These are phyloP conservation scores for Illadopsis cleaveri DNA, from an alignment of 2,113 vertebrate genomes.

Conservation along the genomic window DNA sequence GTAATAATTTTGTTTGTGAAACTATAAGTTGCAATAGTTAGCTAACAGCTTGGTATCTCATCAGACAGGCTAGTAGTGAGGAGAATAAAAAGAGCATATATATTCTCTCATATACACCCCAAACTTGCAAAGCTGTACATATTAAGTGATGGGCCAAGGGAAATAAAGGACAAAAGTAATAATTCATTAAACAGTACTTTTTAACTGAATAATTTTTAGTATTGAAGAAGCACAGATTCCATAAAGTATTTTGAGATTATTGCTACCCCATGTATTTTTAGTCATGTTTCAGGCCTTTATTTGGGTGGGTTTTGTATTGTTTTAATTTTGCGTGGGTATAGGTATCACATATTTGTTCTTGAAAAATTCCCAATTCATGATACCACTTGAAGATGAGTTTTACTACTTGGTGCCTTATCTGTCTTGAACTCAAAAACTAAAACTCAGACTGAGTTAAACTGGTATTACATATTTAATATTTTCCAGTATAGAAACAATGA, in stretches of 20 bases:
- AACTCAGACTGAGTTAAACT: background rate
- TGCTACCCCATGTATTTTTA: background rate
- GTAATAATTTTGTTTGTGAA: background rate
- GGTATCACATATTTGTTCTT: background rate
- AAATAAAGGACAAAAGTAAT: background rate
- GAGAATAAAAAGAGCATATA: background rate
- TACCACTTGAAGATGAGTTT: background rate
- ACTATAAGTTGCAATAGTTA: background rate
- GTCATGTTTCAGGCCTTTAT: background rate
- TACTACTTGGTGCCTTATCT: background rate
- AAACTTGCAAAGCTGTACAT: background rate
- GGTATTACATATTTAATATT: background rate
- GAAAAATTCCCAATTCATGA: background rate
- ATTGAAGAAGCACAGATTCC: background rate
- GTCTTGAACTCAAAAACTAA: background rate
- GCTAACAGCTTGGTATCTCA: background rate
- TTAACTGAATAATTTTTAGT: background rate
- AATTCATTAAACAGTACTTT: background rate
- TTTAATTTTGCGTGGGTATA: background rate
- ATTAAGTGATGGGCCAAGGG: background rate
- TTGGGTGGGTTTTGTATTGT: background rate
- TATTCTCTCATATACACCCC: rapidly evolving
- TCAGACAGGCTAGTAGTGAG: background rate
- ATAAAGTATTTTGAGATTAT: background rate
- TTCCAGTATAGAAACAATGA: background rate